phyloP scores from a whole-genome alignment of 2,113 vertebrate genomes.

The Felis catus region DNA sequence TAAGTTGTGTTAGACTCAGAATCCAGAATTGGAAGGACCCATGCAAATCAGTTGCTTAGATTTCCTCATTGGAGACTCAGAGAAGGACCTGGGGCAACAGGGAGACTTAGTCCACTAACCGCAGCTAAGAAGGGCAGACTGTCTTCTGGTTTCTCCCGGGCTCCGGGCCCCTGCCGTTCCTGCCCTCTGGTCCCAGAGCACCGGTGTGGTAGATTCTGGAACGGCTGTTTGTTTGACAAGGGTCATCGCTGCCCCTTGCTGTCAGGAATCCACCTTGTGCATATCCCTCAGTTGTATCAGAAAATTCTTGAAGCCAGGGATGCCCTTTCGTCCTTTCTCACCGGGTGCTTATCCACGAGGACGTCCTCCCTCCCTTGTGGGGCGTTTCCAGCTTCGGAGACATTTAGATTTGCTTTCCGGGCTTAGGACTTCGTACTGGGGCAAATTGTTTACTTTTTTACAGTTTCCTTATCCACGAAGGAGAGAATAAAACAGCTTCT shows the following conservation, averaged over 20 bases:
- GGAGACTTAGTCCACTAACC: too few relatives aligned
- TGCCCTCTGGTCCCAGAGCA: rapidly evolving
- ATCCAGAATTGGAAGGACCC: neutral
- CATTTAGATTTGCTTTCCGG: neutral
- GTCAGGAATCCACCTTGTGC: rapidly evolving
- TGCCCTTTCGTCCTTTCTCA: neutral
- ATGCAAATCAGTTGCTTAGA: rapidly evolving
- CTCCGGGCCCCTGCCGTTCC: rapidly evolving
- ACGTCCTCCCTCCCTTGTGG: rapidly evolving
- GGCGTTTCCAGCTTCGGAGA: neutral
- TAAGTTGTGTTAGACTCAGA: neutral
- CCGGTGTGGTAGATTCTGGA: rapidly evolving
- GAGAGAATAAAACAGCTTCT: neutral
- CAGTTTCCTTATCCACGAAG: neutral
- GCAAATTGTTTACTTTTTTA: neutral
- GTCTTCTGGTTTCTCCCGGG: rapidly evolving
- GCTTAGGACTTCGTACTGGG: neutral
- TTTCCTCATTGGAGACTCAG: neutral
- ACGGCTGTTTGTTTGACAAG: rapidly evolving
- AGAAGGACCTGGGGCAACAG: neutral
- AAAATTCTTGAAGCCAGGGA: neutral
- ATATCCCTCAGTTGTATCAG: rapidly evolving
- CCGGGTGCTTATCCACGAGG: rapidly evolving
- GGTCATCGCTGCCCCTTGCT: rapidly evolving
- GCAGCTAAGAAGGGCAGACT: too few relatives aligned